Conservation (phyloP, 2,797 vertebrate genomes). For the Kryptopterus vitreolus region DNA sequence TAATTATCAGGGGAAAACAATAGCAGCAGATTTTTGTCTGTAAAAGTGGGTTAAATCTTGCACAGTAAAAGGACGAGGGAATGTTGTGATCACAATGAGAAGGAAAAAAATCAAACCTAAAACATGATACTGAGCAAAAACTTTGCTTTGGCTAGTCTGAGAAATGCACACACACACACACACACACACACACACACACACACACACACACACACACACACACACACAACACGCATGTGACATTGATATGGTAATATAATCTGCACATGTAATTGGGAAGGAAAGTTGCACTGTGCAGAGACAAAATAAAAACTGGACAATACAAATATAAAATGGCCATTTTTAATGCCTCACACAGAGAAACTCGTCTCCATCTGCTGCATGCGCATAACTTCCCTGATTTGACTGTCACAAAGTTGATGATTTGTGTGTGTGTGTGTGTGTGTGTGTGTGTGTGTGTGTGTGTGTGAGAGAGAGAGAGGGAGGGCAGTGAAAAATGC, state of each 20-base stretch:
- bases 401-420: slow-evolving; percentile 6
- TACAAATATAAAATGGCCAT: not conserved
- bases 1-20: slow-evolving; percentile 32
- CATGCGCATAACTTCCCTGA: not conserved
- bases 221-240: not conserved
- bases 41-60: slow-evolving; percentile 50
- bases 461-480: not conserved
- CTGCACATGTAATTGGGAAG: not conserved
- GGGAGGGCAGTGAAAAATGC: not conserved
- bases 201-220: not conserved
- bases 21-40: slow-evolving; percentile 35
- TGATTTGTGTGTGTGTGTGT: not conserved
- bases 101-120: not conserved
- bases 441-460: slow-evolving; percentile 1
- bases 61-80: slow-evolving; percentile 20
- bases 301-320: not conserved
- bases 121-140: no score
- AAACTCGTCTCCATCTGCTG: not conserved
- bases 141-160: not conserved
- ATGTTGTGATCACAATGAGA: not conserved
- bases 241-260: not conserved
- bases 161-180: no score
- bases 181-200: not conserved
- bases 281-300: not conserved
- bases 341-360: not conserved